Evolutionary conservation across 2,113 vertebrate genomes (phyloP).

Genomic region (Neogale vison): DNA sequence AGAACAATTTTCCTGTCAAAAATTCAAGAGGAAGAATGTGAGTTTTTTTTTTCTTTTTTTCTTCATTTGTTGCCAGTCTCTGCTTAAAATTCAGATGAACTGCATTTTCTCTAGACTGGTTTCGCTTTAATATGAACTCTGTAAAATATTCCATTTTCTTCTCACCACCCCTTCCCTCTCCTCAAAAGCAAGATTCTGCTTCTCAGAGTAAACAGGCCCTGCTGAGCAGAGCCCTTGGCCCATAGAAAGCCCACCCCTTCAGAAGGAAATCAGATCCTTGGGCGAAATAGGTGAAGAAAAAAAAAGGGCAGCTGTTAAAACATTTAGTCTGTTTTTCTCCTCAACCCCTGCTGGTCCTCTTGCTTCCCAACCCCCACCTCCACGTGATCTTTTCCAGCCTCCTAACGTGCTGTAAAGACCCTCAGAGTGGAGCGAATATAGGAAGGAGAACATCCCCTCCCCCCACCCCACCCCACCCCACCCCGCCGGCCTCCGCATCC

Average conservation of each 20-base stretch:
- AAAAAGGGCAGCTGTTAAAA: conserved; percentile 93
- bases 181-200: conserved; percentile 61
- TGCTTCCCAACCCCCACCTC: conserved; percentile 38
- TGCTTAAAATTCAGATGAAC: conserved; percentile 64
- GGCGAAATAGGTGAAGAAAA: conserved; percentile 85
- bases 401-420: conserved; percentile 50
- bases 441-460: not conserved
- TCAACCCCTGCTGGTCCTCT: conserved; percentile 56
- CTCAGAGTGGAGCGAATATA: not conserved
- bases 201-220: conserved; percentile 84
- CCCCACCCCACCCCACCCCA: rapidly evolving
- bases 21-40: conserved; percentile 33
- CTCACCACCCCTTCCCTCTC: not conserved
- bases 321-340: conserved; percentile 81
- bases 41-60: conserved; percentile 44
- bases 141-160: conserved; percentile 59
- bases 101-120: conserved; percentile 53
- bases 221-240: conserved; percentile 78
- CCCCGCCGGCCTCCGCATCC: conserved; percentile 46
- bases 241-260: conserved; percentile 82
- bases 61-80: conserved; percentile 50
- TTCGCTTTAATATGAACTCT: conserved; percentile 71
- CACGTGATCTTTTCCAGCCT: conserved; percentile 61
- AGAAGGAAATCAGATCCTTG: conserved; percentile 87
- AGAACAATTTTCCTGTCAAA: conserved; percentile 61